Conservation (phyloP, 2,797 vertebrate species). For the Siniperca obscura region DNA sequence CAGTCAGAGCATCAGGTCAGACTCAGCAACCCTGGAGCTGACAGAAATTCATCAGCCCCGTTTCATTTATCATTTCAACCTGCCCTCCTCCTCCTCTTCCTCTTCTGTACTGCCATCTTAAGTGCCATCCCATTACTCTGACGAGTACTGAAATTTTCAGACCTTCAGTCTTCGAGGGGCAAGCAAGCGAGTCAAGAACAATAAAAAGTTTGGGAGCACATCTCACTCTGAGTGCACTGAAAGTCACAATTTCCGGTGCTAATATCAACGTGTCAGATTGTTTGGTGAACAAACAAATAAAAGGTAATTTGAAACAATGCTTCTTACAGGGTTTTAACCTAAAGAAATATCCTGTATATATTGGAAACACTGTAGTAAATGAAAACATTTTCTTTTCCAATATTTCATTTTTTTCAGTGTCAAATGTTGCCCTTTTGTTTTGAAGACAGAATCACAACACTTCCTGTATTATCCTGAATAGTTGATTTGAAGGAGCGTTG, state of each 20-base stretch:
- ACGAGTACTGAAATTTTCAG: constrained; percentile 34
- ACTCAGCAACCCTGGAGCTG: constrained; percentile 12
- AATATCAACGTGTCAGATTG: background rate
- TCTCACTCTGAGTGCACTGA: background rate
- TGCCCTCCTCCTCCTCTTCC: constrained; percentile 12
- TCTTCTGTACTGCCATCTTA: constrained; percentile 9
- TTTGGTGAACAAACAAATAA: background rate
- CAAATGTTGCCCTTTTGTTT: constrained; percentile 11
- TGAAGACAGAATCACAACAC: background rate
- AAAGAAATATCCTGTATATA: background rate
- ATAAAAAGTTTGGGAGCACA: background rate
- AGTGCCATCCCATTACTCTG: constrained; percentile 31
- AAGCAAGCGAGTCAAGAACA: background rate
- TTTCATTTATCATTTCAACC: constrained; percentile 30
- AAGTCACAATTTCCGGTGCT: background rate
- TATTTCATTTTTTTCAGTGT: background rate
- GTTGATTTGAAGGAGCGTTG: background rate
- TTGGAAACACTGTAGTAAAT: background rate
- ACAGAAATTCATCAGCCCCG: constrained; percentile 29
- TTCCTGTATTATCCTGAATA: background rate
- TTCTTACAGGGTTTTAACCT: background rate
- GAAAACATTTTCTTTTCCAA: background rate
- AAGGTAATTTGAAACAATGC: background rate
- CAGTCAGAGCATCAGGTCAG: constrained; percentile 4
- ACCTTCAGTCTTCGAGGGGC: constrained; percentile 6